A percentile compares a stretch with the other conserved stretches of the same genome.
These are phyloP conservation scores for Vidua macroura DNA, from an alignment of 2,113 vertebrate genomes.

Conservation along the genomic window DNA sequence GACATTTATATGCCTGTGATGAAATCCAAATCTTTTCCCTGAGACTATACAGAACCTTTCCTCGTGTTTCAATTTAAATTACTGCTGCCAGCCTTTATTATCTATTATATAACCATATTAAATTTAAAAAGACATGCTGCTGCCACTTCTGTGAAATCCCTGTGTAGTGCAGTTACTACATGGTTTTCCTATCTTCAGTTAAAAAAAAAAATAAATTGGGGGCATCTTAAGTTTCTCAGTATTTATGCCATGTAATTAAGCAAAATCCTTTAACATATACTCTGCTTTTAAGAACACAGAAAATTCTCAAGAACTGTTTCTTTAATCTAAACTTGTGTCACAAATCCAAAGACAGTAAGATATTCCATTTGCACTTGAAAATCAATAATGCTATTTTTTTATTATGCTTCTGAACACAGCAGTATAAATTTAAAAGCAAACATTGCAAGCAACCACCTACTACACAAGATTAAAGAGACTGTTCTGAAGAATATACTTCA, in stretches of 20 bases:
- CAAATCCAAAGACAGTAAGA: background rate
- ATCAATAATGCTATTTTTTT: background rate
- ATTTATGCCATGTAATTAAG: background rate
- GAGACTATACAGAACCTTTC: constrained; percentile 15
- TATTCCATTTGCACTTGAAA: background rate
- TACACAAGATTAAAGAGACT: background rate
- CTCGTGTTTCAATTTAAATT: constrained; percentile 8
- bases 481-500: background rate
- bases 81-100: constrained; percentile 16
- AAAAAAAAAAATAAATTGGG: background rate
- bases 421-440: background rate
- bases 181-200: background rate
- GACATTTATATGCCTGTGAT: background rate
- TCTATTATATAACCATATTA: constrained; percentile 9
- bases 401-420: background rate
- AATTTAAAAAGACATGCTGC: constrained; percentile 14
- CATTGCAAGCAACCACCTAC: background rate
- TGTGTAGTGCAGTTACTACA: background rate
- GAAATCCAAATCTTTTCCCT: constrained; percentile 1
- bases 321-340: background rate
- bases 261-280: background rate
- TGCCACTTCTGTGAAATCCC: background rate
- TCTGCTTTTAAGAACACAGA: background rate
- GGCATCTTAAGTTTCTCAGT: background rate
- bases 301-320: background rate